Evolutionary conservation across 2,888 invertebrate species (phyloP).

Genomic region (Synanthedon formicaeformis): DNA sequence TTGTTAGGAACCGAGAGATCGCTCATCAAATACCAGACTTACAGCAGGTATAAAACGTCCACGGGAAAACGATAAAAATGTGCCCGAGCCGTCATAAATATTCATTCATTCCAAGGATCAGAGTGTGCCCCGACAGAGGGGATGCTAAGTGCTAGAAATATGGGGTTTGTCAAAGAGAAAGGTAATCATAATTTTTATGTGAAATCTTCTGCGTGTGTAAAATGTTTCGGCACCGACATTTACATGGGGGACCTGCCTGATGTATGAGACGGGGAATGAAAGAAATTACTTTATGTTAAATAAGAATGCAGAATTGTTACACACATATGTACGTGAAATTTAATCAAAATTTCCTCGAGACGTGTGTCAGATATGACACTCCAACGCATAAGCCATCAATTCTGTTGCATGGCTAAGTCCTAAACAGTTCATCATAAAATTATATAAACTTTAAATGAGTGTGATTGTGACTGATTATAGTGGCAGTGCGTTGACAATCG

Average conservation of each 20-base stretch:
- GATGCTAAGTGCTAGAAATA: slow-evolving; percentile 46
- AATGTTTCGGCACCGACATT: slow-evolving; percentile 18
- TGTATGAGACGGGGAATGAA: slow-evolving; percentile 16
- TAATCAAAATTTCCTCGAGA: background rate
- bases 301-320: slow-evolving; percentile 5
- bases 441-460: too few species aligned
- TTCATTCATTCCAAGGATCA: slow-evolving; percentile 34
- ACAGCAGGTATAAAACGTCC: slow-evolving; percentile 32
- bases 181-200: slow-evolving; percentile 58
- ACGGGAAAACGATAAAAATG: slow-evolving; percentile 50
- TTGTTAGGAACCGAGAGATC: slow-evolving; percentile 16
- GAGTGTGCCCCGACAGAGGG: slow-evolving; percentile 16
- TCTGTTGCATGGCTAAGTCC: too few species aligned
- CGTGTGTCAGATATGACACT: too few species aligned
- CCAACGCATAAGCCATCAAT: too few species aligned
- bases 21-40: slow-evolving; percentile 31
- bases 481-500: too few species aligned
- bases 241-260: slow-evolving; percentile 16
- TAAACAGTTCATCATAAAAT: too few species aligned
- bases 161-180: slow-evolving; percentile 46
- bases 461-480: too few species aligned
- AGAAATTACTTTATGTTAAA: slow-evolving; percentile 14
- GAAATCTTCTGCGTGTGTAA: slow-evolving; percentile 20
- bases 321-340: background rate
- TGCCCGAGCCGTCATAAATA: slow-evolving; percentile 48